Base-by-base conservation (phyloP, 2,797 vertebrate genomes). In the Sebastes miniatus region DNA sequence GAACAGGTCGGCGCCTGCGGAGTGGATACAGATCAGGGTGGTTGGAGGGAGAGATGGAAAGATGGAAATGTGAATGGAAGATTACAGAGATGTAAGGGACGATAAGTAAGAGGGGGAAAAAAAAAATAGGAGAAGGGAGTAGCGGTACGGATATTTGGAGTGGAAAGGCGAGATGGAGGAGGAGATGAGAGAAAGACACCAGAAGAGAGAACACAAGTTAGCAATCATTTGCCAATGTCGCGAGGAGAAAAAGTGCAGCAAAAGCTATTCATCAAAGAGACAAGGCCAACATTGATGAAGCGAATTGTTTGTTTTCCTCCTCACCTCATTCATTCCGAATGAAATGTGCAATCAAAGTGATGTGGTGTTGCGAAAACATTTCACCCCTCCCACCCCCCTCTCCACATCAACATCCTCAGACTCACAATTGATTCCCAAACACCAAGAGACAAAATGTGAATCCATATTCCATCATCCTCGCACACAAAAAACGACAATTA, bases 1-100 rank as follows among this genome's bases (percentile, higher is more conserved):
- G 95, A 99, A 99, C 87, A 99, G 96, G 93, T 99, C 99, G 83
- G 97, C 96, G 76, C 97, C 98, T 99, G 90, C 16, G 24, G 72
- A 58, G 54, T 65, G 14, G 36, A 76, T 22, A 43, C 54, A 72
- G 13, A 56, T 32, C 43, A 27, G 16, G 25, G 20, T 39, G 39
- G 74, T 13, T 16, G 36, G 22, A 29, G 5, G 73, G 71, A 16
- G 65, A 64, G 10, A 50, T 36, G 31, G 27, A 69, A 64, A 36
- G 59, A 10, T 70, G 36, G 20, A 73, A 69, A 77, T 20, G 31
- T 14, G 24, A 27, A 62, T 32, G 43, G 24, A 68, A 50, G 39
- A 86, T 79, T 59, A 58, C 8, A 62, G 32, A 56, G 16, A 84
- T 70, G 14, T 9, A 18, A 50, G 39, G 56, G 61, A 34, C 13